Evolutionary conservation across 1,140 invertebrate genomes (phyloP), one percentile per base, ranked within the genome.

Genomic region (Atta cephalotes): DNA sequence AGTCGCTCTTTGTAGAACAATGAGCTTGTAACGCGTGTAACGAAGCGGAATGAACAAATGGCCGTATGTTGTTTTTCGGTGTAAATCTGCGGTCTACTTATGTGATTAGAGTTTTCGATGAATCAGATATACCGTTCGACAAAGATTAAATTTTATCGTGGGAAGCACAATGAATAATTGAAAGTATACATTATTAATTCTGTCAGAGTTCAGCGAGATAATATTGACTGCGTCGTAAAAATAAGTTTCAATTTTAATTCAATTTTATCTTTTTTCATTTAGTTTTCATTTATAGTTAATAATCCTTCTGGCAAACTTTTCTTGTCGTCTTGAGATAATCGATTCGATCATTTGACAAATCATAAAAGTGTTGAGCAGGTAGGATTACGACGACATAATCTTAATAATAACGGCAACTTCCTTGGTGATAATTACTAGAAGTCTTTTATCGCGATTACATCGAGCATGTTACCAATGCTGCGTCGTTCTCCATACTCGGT

Each of bases 21-120:
- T 86, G 45, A 88, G 87, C 80, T 63, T 49, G 79, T 85, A 85
- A 89, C 28, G 21, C 63, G 87, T 58, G 63, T 89, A 85, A 89
- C 87, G 81, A 88, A 80, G 68, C 82, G 74, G 56, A 88, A 84
- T 65, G 71, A 51, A 77, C 85, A 68, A 88, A 49, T 86, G 72
- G 88, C 58, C 49, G 45, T 86, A 76, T 60, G 35, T 65, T 65
- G 45, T 66, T 77, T 77, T 62, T 51, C 39, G 76, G 18, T 21
- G 25, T 53, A 66, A 79, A 66, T n/a, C 28, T 51, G 12, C 45
- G 7, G 5, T 65, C 45, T n/a, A 78, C 28, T 65, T 66, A 18
- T 49, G n/a, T n/a, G 14, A 28, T 49, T 65, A 49, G 66, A 70
- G 18, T 45, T 53, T 49, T 65, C 25, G 39, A 78, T 14, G 60